Base-by-base conservation (phyloP, 2,113 vertebrate species). In the Martes martes region DNA sequence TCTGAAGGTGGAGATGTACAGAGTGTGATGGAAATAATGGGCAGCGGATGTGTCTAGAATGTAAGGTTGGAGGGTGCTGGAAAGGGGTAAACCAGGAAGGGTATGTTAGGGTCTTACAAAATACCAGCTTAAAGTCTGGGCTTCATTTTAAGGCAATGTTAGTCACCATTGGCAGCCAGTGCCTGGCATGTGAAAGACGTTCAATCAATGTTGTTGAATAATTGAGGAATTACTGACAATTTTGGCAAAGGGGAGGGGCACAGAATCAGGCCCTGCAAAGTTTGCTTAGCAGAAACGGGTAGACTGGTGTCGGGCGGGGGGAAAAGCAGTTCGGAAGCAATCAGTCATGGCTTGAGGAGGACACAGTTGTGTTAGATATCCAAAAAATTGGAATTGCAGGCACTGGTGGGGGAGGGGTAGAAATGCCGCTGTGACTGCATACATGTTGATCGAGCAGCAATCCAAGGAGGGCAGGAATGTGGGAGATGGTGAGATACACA, bases 151-250 rank as follows among this genome's bases (percentile, higher is more conserved):
- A 78, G n/a, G 42, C 7, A 50, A 31, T 2, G 0, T 59, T 26
- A 31, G 6, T 88, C 13, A 36, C 31, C 52, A 19, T 0, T 0
- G 18, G 28, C 7, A 45, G 33, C 36, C 8, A 4, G 14, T 11
- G 2, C 36, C 23, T 80, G 67, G n/a, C 24, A 21, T 50, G 4
- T 33, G 4, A 55, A 88, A 45, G 31, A 24, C 55, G 11, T 47
- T 50, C 3, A 3, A 3, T n/a, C 5, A 33, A 2, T 57, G 15
- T 21, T 52, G 28, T 11, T 93, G 47, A 90, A 7, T 57, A 52
- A 39, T 13, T 11, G 11, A 89, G 47, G 31, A 76, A 80, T 18
- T 55, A 9, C 8, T 74, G 92, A 76, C 31, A 47, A 57, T 28
- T 50, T 36, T 11, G 31, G 39, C 61, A 26, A 55, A 55, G 33